Evolutionary conservation across 2,113 vertebrate genomes (phyloP), one percentile per base, ranked within the genome.

Genomic region (Carassius gibelio): DNA sequence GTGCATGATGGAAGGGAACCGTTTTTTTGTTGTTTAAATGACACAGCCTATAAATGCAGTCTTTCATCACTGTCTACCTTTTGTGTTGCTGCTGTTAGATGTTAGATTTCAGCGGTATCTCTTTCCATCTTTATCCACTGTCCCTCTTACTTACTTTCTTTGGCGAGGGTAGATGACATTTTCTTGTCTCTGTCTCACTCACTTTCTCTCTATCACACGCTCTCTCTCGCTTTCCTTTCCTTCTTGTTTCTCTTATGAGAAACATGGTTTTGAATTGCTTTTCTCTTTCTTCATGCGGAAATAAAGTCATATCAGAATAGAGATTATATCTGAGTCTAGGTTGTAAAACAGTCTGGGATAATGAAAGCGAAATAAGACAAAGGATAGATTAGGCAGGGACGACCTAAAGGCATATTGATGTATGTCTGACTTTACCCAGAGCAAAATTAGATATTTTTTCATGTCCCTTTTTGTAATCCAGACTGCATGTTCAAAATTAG

Each of bases 281-380:
- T 72, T 48, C 15, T 7, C 36, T 50, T 19, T 38, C 50, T 79
- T 48, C 30, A 6, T 64, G 42, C 8, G 42, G 74, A 84, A 78
- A 69, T 81, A 74, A 82, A 74, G 68, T 83, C 80, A 77, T 69
- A 42, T 59, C 42, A 69, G 50, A 83, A 80, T 61, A 48, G 26
- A 79, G 62, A 81, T 78, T 48, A 48, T 66, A 74, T 85, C 34
- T 79, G 75, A 75, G 74, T 84, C 26, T 75, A 57, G 55, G 83
- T 75, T 87, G 68, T 89, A 83, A 79, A 83, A 87, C 81, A 81
- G 79, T 45, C 76, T 52, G 77, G 75, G 64, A 79, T 76, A 82
- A 89, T 87, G 79, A 85, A 89, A 87, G 82, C 5, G 13, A 81
- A 85, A 84, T 82, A 76, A 72, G 17, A 88, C 55, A 75, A 85